Evolutionary conservation across 2,888 invertebrate species (phyloP), one percentile per base, ranked within the genome.

Genomic region (Falcaria lacertinaria): DNA sequence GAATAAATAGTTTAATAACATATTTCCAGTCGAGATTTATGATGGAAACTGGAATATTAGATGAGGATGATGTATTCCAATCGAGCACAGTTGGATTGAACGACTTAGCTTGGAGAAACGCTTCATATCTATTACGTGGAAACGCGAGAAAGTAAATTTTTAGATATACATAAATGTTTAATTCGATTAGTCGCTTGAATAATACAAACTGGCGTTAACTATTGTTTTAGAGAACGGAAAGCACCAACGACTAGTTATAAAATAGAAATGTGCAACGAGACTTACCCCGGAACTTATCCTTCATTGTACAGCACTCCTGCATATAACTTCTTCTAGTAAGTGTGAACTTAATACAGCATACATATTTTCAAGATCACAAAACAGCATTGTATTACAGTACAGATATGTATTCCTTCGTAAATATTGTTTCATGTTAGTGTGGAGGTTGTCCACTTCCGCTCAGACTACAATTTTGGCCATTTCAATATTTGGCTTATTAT

Each of bases 301-400:
- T 52, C 61, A 4, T 34, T 80, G 32, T 77, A 62, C 41, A 70
- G 51, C 33, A 77, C 83, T 42, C 87, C 88, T 15, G 71, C 82
- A 1, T 87, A 84, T 51, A 88, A 88, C 50, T 87, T 72, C 60
- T 88, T 88, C 55, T 88, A 74, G 88, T 88, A 65, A 60, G 85
- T 74, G 44, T n/a, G n/a, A 2, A 33, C 19, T 42, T 34, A 39
- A 22, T 6, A 13, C 15, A 36, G 33, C 28, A n/a, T 22, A 22
- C 19, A n/a, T n/a, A n/a, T n/a, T n/a, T n/a, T n/a, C n/a, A n/a
- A n/a, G n/a, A n/a, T n/a, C n/a, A n/a, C n/a, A n/a, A n/a, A n/a
- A n/a, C n/a, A n/a, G n/a, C n/a, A n/a, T n/a, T n/a, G n/a, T n/a
- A n/a, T n/a, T n/a, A n/a, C n/a, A n/a, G n/a, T n/a, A n/a, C n/a